These are phyloP conservation scores for Chaenogobius annularis DNA, from an alignment of 2,113 vertebrate species.

Conservation along the genomic window DNA sequence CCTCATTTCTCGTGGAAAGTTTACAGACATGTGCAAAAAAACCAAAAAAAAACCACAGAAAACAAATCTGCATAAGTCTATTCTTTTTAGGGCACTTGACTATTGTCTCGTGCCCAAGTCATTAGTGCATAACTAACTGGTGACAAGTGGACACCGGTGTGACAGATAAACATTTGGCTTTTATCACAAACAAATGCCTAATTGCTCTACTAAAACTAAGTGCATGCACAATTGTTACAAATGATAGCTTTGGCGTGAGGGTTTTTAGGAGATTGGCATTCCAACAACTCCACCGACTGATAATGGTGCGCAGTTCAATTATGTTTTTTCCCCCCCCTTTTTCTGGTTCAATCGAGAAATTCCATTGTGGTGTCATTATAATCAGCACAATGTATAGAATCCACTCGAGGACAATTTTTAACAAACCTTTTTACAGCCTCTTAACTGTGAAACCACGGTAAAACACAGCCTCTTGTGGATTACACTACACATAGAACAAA, in stretches of 20 bases:
- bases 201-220: background rate
- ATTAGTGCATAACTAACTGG: background rate
- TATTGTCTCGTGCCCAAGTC: background rate
- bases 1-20: background rate
- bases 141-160: background rate
- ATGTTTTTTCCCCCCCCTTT: background rate
- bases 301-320: background rate
- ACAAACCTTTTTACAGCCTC: slow-evolving; percentile 2
- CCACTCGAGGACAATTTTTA: slow-evolving; percentile 7
- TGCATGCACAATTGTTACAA: slow-evolving; percentile 3
- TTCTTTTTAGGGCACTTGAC: background rate
- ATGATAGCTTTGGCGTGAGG: background rate
- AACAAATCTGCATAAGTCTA: background rate
- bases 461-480: slow-evolving; percentile 19
- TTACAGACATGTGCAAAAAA: background rate
- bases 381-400: slow-evolving; percentile 19
- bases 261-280: background rate
- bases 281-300: background rate
- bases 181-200: background rate
- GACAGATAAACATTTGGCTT: slow-evolving; percentile 6
- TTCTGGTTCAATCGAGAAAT: background rate
- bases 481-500: slow-evolving; percentile 3
- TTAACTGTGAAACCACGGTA: slow-evolving; percentile 26
- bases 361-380: background rate
- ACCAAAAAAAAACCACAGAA: background rate